Conservation (phyloP, 2,888 invertebrate species). For the Drosophila paranaensis region DNA sequence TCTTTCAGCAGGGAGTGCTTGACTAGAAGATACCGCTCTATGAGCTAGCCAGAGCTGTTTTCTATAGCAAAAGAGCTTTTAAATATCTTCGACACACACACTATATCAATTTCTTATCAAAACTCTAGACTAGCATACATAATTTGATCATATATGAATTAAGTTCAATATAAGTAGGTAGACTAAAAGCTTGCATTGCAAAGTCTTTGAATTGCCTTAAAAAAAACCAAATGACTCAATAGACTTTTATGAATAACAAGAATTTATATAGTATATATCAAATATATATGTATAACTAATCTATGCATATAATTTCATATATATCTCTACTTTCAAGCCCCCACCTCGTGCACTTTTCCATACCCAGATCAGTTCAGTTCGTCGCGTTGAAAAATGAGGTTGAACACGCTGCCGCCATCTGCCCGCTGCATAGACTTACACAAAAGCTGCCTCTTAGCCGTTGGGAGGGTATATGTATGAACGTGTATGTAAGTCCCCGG, state of each 20-base stretch:
- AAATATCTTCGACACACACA: background rate
- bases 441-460: background rate
- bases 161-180: background rate
- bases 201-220: background rate
- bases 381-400: background rate
- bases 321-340: background rate
- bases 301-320: background rate
- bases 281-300: background rate
- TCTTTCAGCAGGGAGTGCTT: background rate
- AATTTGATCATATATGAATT: background rate
- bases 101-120: background rate
- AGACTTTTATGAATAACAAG: background rate
- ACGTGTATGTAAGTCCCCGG: no score
- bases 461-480: no score
- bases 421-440: background rate
- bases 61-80: background rate
- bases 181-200: background rate
- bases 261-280: background rate
- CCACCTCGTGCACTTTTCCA: no score
- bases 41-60: background rate
- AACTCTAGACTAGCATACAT: background rate
- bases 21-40: background rate
- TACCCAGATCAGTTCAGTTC: background rate
- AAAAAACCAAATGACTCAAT: no score
- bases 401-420: background rate